Base-by-base conservation (phyloP, 2,888 invertebrate genomes). In the Morpho achilles region DNA sequence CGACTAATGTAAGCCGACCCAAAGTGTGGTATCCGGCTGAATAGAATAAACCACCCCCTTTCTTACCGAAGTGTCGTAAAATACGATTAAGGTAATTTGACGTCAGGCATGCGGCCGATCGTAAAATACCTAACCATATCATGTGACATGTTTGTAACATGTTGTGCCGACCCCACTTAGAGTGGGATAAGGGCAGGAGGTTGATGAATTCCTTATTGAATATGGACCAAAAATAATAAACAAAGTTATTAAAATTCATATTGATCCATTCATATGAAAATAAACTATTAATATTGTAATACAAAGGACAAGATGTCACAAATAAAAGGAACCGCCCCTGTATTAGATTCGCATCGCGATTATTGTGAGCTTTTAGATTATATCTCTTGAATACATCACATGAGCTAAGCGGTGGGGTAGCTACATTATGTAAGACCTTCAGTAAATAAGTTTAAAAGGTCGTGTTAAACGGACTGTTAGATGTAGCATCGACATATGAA, bases 311-410 rank as follows among this genome's bases (percentile, higher is more conserved):
- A 43, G 42, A 23, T 43, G 9, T 8, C 22, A 43, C 42, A 23
- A 51, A 51, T 23, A 51, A 9, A 7, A 22, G 23, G 42, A 9
- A 43, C 42, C 51, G 43, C 43, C 51, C 23, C 8, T n/a, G 6
- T 43, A 51, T 43, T 43, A 43, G 23, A 5, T 44, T 43, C n/a
- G 43, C n/a, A 23, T 52, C 52, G 32, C 44, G 44, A 39, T 52
- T 39, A 45, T 10, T 52, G 45, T 45, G n/a, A 52, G 43, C 39
- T 52, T 32, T 52, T 8, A 32, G 52, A 53, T 53, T 45, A 8
- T 53, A 53, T 53, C 53, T 53, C 39, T 53, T 45, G 53, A 53
- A 53, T 45, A 53, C 45, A 53, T 47, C 40, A 53, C 46, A 45
- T 46, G 7, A 22, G 46, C 46, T 47, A 45, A 45, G 52, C 52